phyloP scores from a whole-genome alignment of 2,113 vertebrate species.

The Phylloscopus whistleri region DNA sequence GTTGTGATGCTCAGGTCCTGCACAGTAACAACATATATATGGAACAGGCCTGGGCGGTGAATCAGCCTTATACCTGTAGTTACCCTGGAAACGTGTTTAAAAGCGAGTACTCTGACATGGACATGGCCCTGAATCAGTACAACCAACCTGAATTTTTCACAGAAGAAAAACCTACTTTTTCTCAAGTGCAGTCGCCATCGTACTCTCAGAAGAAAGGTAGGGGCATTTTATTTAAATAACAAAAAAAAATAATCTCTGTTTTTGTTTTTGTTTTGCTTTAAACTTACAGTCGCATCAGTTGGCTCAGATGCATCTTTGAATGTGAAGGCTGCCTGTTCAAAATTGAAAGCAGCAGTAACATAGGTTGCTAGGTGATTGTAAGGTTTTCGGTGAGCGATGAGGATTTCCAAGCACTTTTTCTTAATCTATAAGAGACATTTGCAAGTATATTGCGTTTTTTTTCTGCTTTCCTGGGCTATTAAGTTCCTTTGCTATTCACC shows the following conservation, averaged over 20 bases:
- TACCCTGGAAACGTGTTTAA: conserved; percentile 86
- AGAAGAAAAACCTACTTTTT: conserved; percentile 86
- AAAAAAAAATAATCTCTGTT: background rate
- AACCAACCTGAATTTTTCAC: conserved; percentile 87
- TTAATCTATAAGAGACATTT: conserved; percentile 19
- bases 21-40: conserved; percentile 87
- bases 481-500: conserved; percentile 19
- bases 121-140: conserved; percentile 87
- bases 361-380: conserved; percentile 74
- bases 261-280: conserved; percentile 52
- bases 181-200: conserved; percentile 88
- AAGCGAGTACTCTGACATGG: conserved; percentile 88
- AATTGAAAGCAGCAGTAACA: conserved; percentile 68
- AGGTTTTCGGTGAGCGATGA: conserved; percentile 29
- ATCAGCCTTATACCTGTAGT: conserved; percentile 86
- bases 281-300: conserved; percentile 63
- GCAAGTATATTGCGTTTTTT: background rate
- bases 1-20: conserved; percentile 83
- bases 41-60: conserved; percentile 90
- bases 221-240: conserved; percentile 61
- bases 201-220: conserved; percentile 92
- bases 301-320: conserved; percentile 55
- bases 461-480: background rate
- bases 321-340: conserved; percentile 62
- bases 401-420: conserved; percentile 61